A percentile compares a stretch with the other conserved stretches of the same genome.
These are phyloP conservation scores for Melinaea menophilus DNA, from an alignment of 2,888 invertebrate genomes.

Conservation along the genomic window DNA sequence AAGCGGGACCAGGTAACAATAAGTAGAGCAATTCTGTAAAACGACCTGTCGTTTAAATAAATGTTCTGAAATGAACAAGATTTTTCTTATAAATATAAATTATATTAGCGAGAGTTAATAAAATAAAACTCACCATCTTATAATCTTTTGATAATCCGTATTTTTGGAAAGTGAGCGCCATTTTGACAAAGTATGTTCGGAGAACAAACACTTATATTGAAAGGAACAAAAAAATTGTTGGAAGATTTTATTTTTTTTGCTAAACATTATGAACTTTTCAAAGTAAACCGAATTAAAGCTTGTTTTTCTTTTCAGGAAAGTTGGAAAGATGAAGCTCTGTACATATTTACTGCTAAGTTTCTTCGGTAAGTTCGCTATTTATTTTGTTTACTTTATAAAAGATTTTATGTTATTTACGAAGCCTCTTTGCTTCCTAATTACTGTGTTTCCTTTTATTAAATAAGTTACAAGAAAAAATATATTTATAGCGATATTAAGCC, in stretches of 20 bases:
- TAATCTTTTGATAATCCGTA: too few species aligned
- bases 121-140: too few species aligned
- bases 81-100: slow-evolving; percentile 21
- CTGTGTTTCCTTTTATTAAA: slow-evolving; percentile 5
- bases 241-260: not conserved
- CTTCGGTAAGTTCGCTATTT: slow-evolving; percentile 62
- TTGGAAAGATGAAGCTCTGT: slow-evolving; percentile 69
- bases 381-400: slow-evolving; percentile 30
- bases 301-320: slow-evolving; percentile 62
- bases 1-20: slow-evolving; percentile 15
- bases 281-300: slow-evolving; percentile 34
- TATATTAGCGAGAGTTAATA: not conserved
- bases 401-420: slow-evolving; percentile 16
- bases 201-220: not conserved
- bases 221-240: not conserved
- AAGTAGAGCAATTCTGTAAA: slow-evolving; percentile 24
- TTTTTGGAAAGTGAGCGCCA: slow-evolving; percentile 5
- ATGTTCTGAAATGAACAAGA: slow-evolving; percentile 28
- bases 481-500: not conserved
- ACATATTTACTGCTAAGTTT: slow-evolving; percentile 71
- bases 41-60: slow-evolving; percentile 28
- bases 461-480: not conserved
- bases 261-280: slow-evolving; percentile 25
- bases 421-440: not conserved
- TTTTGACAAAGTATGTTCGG: not conserved